Evolutionary conservation across 2,888 invertebrate species (phyloP), one percentile per base, ranked within the genome.

Genomic region (Empis stercorea): DNA sequence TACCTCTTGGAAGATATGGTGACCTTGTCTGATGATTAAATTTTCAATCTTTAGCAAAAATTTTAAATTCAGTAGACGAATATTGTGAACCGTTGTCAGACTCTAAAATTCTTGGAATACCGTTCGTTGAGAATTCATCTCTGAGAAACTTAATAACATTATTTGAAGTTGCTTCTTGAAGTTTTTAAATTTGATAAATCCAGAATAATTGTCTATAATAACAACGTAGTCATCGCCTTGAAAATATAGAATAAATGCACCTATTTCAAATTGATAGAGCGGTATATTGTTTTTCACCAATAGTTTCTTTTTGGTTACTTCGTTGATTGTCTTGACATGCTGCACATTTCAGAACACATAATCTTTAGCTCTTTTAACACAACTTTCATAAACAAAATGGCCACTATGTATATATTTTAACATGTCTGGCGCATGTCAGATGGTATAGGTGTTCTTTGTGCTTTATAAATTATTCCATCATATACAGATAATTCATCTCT

Each of bases 21-120:
- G 43, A 46, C 11, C 48, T 43, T 6, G 49, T 49, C 17, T 23
- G 45, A 16, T 56, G 50, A n/a, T 51, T 46, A 30, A 57, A 54
- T 6, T 53, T 50, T 38, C 49, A 51, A 23, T 53, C 48, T 15
- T 32, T 52, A 15, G 52, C 48, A 52, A 57, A 56, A 4, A 42
- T 23, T 48, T 55, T 51, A 15, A 59, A 53, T 47, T 54, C 44
- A 27, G 44, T 37, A 4, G 47, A 45, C 2, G 39, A 49, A 44
- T 55, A 56, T 43, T 59, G 55, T 43, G 52, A 47, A 13, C 53
- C 54, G n/a, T n/a, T 52, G 40, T 58, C 55, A 2, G 49, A 47
- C 37, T 54, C 50, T 10, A 57, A 16, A 5, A 36, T 51, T 10
- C 47, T 38, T 7, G 55, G 53, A 10, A 54, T 55, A 4, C 53